A percentile compares a stretch with the other conserved stretches of the same genome.
These are phyloP conservation scores for Carlito syrichta DNA, from an alignment of 2,113 vertebrate genomes.

Conservation along the genomic window DNA sequence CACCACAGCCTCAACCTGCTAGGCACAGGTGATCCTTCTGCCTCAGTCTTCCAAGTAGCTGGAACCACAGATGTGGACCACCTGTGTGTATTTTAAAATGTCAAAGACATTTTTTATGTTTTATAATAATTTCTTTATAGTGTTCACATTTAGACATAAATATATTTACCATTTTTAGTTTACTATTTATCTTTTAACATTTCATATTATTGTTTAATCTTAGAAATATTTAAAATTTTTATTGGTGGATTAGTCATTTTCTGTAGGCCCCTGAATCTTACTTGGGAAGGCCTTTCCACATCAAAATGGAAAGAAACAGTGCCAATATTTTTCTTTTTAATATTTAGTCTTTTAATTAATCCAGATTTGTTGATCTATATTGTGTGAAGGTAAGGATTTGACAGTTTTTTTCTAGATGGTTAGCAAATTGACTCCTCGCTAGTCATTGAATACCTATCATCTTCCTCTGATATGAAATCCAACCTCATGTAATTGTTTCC, in stretches of 20 bases:
- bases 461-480: neutral
- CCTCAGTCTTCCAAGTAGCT: no score
- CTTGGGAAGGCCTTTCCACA: neutral
- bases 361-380: neutral
- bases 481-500: neutral
- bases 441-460: neutral
- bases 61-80: no score
- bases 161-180: neutral
- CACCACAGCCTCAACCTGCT: no score
- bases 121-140: neutral
- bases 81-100: no score
- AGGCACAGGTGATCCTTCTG: no score
- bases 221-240: constrained; percentile 20
- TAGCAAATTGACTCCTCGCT: neutral
- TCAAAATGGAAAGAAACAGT: neutral
- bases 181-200: neutral
- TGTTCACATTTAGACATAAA: neutral
- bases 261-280: neutral
- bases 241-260: neutral
- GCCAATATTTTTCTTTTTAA: neutral
- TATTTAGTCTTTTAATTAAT: neutral
- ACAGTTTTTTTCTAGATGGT: neutral
- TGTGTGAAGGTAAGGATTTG: neutral
- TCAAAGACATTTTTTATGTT: neutral
- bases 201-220: neutral